Percentiles rank a stretch among this genome's conserved stretches.
These are phyloP conservation scores for Chrysomela aeneicollis DNA, from an alignment of 2,888 invertebrate genomes.

Conservation along the genomic window DNA sequence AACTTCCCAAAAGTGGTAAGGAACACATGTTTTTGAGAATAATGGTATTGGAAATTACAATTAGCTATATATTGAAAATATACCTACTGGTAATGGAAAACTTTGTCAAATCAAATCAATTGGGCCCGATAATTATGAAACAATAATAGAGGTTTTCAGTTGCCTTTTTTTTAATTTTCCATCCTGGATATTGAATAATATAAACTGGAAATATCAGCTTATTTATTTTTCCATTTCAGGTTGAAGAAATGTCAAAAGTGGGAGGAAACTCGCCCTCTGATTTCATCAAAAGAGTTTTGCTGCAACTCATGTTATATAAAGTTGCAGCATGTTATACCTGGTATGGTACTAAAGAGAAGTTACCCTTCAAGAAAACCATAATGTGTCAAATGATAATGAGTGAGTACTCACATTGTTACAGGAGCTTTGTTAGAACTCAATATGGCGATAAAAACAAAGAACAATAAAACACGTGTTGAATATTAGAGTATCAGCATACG, in stretches of 20 bases:
- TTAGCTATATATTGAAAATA: too few relatives aligned
- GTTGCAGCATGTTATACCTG: constrained; percentile 1
- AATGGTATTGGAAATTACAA: too few relatives aligned
- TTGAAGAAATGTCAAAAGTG: constrained; percentile 3
- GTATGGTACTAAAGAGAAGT: background rate
- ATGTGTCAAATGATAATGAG: background rate
- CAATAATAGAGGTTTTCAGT: too few relatives aligned
- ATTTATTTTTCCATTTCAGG: background rate
- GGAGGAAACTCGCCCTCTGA: constrained; percentile 13
- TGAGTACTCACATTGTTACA: background rate
- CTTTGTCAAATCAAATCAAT: too few relatives aligned
- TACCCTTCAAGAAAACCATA: background rate
- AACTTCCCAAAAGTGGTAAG: constrained; percentile 4
- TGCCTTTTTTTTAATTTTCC: too few relatives aligned
- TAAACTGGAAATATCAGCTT: constrained; percentile 6
- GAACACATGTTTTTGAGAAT: background rate
- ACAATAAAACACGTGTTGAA: too few relatives aligned
- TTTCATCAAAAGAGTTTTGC: constrained; percentile 12
- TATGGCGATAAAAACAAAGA: too few relatives aligned
- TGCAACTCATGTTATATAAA: background rate
- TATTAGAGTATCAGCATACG: background rate
- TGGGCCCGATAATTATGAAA: background rate
- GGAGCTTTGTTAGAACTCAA: too few relatives aligned
- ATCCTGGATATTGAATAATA: background rate
- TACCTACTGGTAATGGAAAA: too few relatives aligned